phyloP scores from a whole-genome alignment of 1,140 invertebrate genomes.

The Stenopsyche tienmushanensis region DNA sequence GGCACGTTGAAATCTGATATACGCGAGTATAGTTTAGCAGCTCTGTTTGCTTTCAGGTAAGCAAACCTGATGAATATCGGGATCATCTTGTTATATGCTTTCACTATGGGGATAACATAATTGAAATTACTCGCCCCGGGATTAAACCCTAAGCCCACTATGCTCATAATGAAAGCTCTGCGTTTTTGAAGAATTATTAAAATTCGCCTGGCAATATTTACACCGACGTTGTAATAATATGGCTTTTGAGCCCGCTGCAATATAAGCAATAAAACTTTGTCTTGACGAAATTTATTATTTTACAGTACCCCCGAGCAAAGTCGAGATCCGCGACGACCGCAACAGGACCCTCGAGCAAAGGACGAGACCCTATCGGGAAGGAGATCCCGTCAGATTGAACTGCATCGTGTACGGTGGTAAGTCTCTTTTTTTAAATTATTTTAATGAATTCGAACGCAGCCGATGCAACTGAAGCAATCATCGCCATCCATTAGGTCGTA shows the following conservation, averaged over 20 bases:
- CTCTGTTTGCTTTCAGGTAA: background rate
- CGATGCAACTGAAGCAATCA: background rate
- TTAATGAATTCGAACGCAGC: background rate
- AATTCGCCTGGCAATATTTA: background rate
- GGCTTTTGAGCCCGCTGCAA: too few species aligned
- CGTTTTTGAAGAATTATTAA: background rate
- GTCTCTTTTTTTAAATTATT: conserved; percentile 14
- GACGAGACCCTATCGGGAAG: conserved; percentile 33
- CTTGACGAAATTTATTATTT: conserved; percentile 6
- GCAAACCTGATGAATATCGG: background rate
- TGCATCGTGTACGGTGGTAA: conserved; percentile 34
- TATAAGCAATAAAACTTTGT: background rate
- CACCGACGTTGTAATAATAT: too few species aligned
- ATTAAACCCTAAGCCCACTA: background rate
- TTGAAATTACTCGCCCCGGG: background rate
- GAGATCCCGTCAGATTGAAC: conserved; percentile 30
- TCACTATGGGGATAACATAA: background rate
- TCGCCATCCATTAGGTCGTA: too few species aligned
- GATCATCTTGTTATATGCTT: background rate
- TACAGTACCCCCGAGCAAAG: conserved; percentile 32
- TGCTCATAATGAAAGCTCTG: background rate
- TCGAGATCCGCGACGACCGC: conserved; percentile 34
- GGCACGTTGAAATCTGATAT: too few species aligned
- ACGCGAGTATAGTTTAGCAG: too few species aligned
- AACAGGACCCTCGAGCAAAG: conserved; percentile 14